phyloP scores from a whole-genome alignment of 2,797 vertebrate genomes.

The Parauchenoglanis punctatus region DNA sequence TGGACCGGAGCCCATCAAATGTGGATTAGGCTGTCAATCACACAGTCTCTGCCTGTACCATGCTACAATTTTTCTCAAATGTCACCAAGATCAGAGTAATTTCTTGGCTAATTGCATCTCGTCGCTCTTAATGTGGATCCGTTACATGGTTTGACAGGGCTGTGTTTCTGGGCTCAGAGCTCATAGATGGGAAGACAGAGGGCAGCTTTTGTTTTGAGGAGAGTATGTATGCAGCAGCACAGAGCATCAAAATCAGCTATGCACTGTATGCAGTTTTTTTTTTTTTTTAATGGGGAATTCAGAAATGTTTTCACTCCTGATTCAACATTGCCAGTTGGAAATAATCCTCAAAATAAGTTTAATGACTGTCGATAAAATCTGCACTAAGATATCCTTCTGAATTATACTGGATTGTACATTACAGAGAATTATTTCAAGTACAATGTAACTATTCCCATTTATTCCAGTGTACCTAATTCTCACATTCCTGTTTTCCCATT shows the following conservation, averaged over 20 bases:
- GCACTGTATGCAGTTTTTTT: constrained; percentile 74
- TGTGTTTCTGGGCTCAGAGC: constrained; percentile 67
- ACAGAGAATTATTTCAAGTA: constrained; percentile 48
- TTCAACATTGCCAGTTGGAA: not conserved
- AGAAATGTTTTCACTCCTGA: not conserved
- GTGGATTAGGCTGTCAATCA: constrained; percentile 99
- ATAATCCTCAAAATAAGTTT: not conserved
- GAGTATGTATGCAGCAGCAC: constrained; percentile 69
- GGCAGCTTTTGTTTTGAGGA: constrained; percentile 74
- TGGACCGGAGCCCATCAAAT: constrained; percentile 95
- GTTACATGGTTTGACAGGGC: constrained; percentile 93
- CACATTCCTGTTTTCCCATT: not conserved
- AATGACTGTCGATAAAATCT: constrained; percentile 56
- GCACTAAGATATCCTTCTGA: constrained; percentile 43
- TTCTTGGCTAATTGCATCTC: constrained; percentile 99
- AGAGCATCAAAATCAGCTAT: constrained; percentile 42
- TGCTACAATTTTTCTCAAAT: constrained; percentile 99
- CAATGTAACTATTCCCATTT: not conserved
- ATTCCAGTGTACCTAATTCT: constrained; percentile 43
- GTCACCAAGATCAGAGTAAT: constrained; percentile 99
- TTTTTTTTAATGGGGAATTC: constrained; percentile 62
- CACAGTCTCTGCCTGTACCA: constrained; percentile 85
- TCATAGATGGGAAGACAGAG: constrained; percentile 67
- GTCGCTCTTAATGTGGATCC: constrained; percentile 99
- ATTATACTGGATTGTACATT: not conserved